Evolutionary conservation across 2,113 vertebrate species (phyloP).

Genomic region (Gnathonemus echidnorhynchus): DNA sequence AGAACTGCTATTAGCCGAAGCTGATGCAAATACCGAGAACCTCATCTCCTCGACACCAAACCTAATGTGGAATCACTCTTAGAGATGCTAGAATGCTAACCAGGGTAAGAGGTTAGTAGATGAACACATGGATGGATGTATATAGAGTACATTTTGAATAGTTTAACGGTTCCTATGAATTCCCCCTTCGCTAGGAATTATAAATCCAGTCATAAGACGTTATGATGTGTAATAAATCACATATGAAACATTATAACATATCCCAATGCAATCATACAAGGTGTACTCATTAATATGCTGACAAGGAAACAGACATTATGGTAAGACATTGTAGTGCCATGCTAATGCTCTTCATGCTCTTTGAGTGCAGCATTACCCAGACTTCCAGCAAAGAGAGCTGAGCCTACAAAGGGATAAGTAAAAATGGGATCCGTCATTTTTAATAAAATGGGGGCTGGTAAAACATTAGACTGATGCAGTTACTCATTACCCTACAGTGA

Average conservation of each 20-base stretch:
- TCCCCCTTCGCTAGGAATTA: neutral
- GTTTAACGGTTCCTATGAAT: neutral
- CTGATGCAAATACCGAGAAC: too few species aligned
- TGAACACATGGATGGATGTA: neutral
- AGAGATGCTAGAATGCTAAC: neutral
- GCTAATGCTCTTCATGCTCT: neutral
- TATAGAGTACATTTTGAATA: neutral
- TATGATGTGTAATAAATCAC: neutral
- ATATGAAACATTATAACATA: neutral
- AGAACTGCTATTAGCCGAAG: too few species aligned
- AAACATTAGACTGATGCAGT: neutral
- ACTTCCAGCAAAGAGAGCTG: neutral
- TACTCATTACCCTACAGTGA: neutral
- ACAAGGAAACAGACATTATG: neutral
- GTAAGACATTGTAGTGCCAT: neutral
- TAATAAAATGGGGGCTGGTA: neutral
- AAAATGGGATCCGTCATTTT: neutral
- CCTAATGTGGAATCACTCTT: neutral
- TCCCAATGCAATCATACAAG: neutral
- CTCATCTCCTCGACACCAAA: too few species aligned
- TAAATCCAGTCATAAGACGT: neutral
- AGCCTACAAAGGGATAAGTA: neutral
- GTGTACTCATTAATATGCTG: neutral
- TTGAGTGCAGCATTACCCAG: neutral
- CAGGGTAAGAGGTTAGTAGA: neutral